A percentile compares a stretch with the other conserved stretches of the same genome.
Conservation (phyloP, 1,140 invertebrate species). For the Argopecten irradians region DNA sequence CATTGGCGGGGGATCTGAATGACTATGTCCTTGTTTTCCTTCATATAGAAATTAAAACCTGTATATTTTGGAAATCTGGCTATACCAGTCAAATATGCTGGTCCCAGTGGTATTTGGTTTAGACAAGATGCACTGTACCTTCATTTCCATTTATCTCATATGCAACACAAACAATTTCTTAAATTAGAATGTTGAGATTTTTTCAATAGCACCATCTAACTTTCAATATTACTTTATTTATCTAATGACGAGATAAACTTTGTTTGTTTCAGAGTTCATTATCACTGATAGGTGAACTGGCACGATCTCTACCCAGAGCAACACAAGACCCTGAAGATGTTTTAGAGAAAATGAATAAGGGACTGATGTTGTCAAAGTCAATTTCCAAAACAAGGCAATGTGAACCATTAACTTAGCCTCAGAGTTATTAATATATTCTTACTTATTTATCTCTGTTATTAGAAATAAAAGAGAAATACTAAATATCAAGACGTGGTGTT, state of each 20-base stretch:
- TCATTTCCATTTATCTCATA: too few species aligned
- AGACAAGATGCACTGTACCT: too few species aligned
- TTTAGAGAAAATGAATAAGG: constrained; percentile 48
- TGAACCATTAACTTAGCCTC: neutral
- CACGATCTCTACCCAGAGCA: constrained; percentile 49
- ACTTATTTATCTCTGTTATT: neutral
- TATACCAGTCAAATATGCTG: too few species aligned
- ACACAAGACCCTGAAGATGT: constrained; percentile 54
- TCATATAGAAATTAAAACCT: too few species aligned
- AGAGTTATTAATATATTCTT: neutral
- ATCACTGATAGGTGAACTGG: constrained; percentile 56
- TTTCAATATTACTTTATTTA: neutral
- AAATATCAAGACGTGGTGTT: too few species aligned
- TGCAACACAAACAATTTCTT: neutral
- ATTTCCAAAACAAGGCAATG: constrained; percentile 35
- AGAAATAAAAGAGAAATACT: neutral
- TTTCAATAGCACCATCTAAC: neutral
- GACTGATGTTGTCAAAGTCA: constrained; percentile 44
- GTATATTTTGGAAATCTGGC: too few species aligned
- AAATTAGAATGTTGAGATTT: neutral
- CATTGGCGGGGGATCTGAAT: too few species aligned
- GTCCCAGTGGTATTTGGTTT: too few species aligned
- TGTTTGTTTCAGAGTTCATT: constrained; percentile 54
- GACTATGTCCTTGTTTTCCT: too few species aligned
- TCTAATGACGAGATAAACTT: neutral